Percentiles rank a stretch among this genome's conserved stretches.
These are phyloP conservation scores for Synanthedon myopaeformis DNA, from an alignment of 2,888 invertebrate genomes.

Conservation along the genomic window DNA sequence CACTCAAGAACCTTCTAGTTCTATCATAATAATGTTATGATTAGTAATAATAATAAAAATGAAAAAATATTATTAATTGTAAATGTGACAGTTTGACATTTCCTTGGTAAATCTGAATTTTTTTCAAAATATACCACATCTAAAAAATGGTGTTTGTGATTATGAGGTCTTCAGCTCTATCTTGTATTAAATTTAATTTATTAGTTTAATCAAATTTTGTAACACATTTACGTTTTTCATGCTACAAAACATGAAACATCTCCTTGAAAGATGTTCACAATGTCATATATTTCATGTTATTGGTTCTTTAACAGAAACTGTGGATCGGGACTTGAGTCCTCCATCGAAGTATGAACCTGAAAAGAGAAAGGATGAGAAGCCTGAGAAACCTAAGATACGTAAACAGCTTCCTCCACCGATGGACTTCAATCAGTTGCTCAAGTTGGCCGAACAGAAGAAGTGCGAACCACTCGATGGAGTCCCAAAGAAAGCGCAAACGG, in stretches of 20 bases:
- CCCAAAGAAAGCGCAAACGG: constrained; percentile 39
- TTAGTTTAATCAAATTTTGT: background rate
- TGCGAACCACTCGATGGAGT: constrained; percentile 76
- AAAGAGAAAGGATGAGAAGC: constrained; percentile 49
- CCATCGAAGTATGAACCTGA: constrained; percentile 49
- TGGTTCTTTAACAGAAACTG: constrained; percentile 5
- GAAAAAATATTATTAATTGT: no score
- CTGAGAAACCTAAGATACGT: constrained; percentile 70
- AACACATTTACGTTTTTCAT: no score
- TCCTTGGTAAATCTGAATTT: no score
- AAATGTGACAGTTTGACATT: no score
- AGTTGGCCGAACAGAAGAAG: constrained; percentile 87
- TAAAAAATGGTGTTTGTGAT: background rate
- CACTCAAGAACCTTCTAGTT: no score
- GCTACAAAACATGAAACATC: background rate
- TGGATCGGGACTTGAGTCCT: constrained; percentile 34
- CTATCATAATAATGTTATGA: no score
- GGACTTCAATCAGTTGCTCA: constrained; percentile 82
- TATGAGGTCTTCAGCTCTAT: background rate
- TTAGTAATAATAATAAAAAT: constrained; percentile 20
- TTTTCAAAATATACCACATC: constrained; percentile 8
- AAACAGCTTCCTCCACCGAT: constrained; percentile 78
- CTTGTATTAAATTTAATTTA: no score
- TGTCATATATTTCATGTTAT: constrained; percentile 3
- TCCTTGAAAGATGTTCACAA: background rate